These are phyloP conservation scores for Anastrepha ludens DNA, from an alignment of 1,140 invertebrate genomes.

Conservation along the genomic window DNA sequence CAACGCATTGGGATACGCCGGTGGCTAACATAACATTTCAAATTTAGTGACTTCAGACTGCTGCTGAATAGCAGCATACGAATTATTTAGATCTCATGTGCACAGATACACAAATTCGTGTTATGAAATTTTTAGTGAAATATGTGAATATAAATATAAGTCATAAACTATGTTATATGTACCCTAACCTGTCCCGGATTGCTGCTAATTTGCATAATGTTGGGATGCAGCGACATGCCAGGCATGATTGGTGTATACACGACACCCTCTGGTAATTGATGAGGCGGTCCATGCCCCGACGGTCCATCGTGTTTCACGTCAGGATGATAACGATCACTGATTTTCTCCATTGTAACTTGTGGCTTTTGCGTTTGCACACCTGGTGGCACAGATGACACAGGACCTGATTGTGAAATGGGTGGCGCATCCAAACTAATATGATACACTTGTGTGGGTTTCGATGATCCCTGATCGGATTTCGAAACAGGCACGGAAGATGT, in stretches of 20 bases:
- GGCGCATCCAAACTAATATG: slow-evolving; percentile 72
- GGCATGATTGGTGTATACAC: slow-evolving; percentile 67
- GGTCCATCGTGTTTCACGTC: slow-evolving; percentile 69
- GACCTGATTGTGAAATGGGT: slow-evolving; percentile 66
- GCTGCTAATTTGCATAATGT: slow-evolving; percentile 69
- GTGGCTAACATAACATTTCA: too few species aligned
- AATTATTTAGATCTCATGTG: too few species aligned
- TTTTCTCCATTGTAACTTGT: slow-evolving; percentile 72
- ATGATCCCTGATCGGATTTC: slow-evolving; percentile 61
- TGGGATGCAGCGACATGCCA: slow-evolving; percentile 67
- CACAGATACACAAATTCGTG: too few species aligned
- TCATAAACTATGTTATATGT: background rate
- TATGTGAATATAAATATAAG: too few species aligned
- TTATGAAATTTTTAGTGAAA: too few species aligned
- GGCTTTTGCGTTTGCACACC: slow-evolving; percentile 66
- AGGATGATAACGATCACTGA: slow-evolving; percentile 70
- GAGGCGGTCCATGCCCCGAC: slow-evolving; percentile 60
- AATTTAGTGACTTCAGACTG: too few species aligned
- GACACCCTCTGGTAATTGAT: slow-evolving; percentile 62
- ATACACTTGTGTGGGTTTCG: slow-evolving; percentile 69
- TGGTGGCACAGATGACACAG: slow-evolving; percentile 61
- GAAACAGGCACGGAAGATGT: slow-evolving; percentile 61
- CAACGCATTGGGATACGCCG: too few species aligned
- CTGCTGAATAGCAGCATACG: too few species aligned
- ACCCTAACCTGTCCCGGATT: slow-evolving; percentile 64